Evolutionary conservation across 53 echinoderm and acorn worm species (phyloP), one percentile per base, ranked within the genome.

Genomic region (Antedon mediterranea): DNA sequence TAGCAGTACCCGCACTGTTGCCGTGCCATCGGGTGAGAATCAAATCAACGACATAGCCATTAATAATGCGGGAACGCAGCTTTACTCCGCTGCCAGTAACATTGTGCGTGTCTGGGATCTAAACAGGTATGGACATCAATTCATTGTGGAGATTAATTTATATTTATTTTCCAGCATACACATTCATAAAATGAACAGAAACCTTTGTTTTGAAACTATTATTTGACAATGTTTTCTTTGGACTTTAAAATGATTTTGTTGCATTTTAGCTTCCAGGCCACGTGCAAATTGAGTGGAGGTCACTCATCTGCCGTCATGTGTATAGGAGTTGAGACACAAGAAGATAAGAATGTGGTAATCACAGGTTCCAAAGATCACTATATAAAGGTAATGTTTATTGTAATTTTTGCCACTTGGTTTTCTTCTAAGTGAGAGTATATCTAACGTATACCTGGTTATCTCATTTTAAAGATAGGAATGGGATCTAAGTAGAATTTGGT

Each of bases 331-430:
- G 89, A 92, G 43, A 82, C 80, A 31, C 82, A 90, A 28, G 86
- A 74, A 28, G 43, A 74, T 75, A 84, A 80, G 28, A 91, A 95
- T 31, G 78, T 86, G 31, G 84, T 95, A 29, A 87, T 85, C 75
- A 91, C 95, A 70, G 95, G 95, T 18, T 95, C 95, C 4, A 95
- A 95, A 75, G 95, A 95, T 72, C 95, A 95, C 77, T 92, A 92
- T 83, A 85, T 95, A 30, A 95, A 95, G 95, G 95, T 88, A 71
- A n/a, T n/a, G n/a, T n/a, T n/a, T n/a, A n/a, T n/a, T n/a, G n/a
- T n/a, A n/a, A n/a, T n/a, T n/a, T n/a, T n/a, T n/a, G n/a, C n/a
- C n/a, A n/a, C n/a, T n/a, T n/a, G n/a, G n/a, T n/a, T n/a, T n/a
- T n/a, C n/a, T n/a, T n/a, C n/a, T n/a, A n/a, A n/a, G n/a, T n/a